Conservation (phyloP, 1,140 invertebrate genomes). For the Cyphomyrmex costatus region DNA sequence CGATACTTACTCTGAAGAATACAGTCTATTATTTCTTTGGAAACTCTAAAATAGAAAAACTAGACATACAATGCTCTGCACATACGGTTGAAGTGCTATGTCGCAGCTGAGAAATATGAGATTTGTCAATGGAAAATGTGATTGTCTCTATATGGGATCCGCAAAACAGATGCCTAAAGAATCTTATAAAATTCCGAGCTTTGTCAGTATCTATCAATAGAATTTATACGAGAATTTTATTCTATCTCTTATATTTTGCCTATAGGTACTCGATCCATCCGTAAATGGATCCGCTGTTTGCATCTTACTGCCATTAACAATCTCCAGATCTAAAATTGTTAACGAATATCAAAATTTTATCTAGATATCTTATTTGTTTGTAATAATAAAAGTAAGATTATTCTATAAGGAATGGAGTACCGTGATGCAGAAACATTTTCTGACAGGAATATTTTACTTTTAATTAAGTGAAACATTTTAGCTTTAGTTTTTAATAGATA, state of each 20-base stretch:
- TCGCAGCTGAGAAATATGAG: slow-evolving; percentile 40
- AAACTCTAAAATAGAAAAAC: background rate
- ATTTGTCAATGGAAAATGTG: slow-evolving; percentile 15
- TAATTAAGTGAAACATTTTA: background rate
- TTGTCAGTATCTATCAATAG: slow-evolving; percentile 20
- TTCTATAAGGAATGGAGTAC: background rate
- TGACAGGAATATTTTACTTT: background rate
- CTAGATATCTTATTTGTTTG: background rate
- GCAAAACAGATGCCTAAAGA: background rate
- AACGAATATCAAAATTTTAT: background rate
- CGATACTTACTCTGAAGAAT: background rate
- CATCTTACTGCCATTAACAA: background rate
- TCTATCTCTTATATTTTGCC: background rate
- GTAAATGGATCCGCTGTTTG: no score
- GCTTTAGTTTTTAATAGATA: no score
- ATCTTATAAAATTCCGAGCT: slow-evolving; percentile 32
- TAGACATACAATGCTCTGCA: background rate
- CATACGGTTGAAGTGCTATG: slow-evolving; percentile 12
- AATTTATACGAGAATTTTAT: slow-evolving; percentile 2
- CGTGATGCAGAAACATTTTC: background rate
- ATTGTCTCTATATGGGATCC: slow-evolving; percentile 8
- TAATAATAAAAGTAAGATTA: background rate
- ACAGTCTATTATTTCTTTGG: background rate
- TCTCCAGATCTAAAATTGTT: background rate
- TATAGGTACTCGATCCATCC: background rate